Base-by-base conservation (phyloP, 2,888 invertebrate species). In the Diaprepes abbreviatus region DNA sequence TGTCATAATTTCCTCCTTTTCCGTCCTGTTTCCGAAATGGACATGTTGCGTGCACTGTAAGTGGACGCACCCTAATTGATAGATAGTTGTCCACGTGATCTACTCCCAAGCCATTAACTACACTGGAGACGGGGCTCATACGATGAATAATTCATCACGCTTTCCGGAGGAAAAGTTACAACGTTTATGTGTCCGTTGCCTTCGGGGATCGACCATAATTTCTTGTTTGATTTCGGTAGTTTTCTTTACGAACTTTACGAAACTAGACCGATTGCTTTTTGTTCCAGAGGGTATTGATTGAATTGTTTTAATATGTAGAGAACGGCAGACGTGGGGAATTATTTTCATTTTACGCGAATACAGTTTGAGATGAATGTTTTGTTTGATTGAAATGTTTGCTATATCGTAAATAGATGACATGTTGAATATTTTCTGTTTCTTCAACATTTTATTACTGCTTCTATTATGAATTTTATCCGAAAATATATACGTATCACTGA, bases 41-140 rank as follows among this genome's bases (percentile, higher is more conserved):
- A 50, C 48, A 59, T 14, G 54, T 64, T 64, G 63, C 64, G 69
- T 64, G 58, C 33, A 28, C 40, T 38, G 14, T 10, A 38, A 58
- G 50, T 50, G 66, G 54, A 70, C 70, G 70, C 70, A 55, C 70
- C 70, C 60, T 70, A 70, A 70, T 70, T 70, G 70, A 70, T 70
- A 66, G 63, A 69, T 69, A 69, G 59, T 60, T 60, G 60, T 36
- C 60, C 60, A 66, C 50, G 62, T 58, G 70, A 70, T 45, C 60
- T 55, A 62, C 62, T 70, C 48, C 48, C 33, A 55, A 43, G 62
- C 66, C 70, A 70, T 70, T 70, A 70, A 62, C 60, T 45, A 70
- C 55, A 70, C 55, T 38, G 31, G 62, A 66, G 66, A 70, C 62
- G 58, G 57, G 50, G 62, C 62, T 38, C 55, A 57, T 62, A 62